Evolutionary conservation across 1,140 invertebrate genomes (phyloP), one percentile per base, ranked within the genome.

Genomic region (Asobara japonica): DNA sequence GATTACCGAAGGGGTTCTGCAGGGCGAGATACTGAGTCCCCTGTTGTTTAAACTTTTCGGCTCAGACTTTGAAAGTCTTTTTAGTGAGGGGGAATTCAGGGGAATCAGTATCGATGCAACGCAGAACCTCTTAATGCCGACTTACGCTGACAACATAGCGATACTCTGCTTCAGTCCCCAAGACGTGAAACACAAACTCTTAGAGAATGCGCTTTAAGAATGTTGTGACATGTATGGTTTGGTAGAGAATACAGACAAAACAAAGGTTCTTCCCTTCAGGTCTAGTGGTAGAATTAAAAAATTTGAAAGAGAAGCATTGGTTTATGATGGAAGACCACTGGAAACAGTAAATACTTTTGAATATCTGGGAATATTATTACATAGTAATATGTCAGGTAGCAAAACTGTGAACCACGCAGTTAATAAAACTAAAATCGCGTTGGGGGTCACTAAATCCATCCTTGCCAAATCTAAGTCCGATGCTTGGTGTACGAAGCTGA

Each of bases 121-220:
- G 31, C 16, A 13, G 27, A n/a, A n/a, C n/a, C n/a, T n/a, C n/a
- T n/a, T n/a, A 65, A 67, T 38, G 65, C 65, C 38, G 20, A 16
- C 38, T 8, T 67, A 45, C 36, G 65, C 65, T 41, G 65, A 67
- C 18, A 38, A 67, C 30, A 33, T 38, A 10, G 33, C 38, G 5
- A 38, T 67, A n/a, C 36, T 67, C 29, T 5, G 29, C 27, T 25
- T 36, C 13, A 45, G 29, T n/a, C n/a, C 33, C 10, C 22, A 16
- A 16, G 41, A 67, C 18, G 1, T 67, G 16, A 67, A 29, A 38
- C 29, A 25, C 4, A 22, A 31, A 36, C 64, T 65, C 13, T 33
- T n/a, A 13, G n/a, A n/a, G n/a, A n/a, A n/a, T n/a, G 36, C 33
- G 8, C 30, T 30, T n/a, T n/a, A 29, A 36, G 64, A 65, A 8